Conservation (phyloP, 1,140 invertebrate genomes). For the Portunus trituberculatus region DNA sequence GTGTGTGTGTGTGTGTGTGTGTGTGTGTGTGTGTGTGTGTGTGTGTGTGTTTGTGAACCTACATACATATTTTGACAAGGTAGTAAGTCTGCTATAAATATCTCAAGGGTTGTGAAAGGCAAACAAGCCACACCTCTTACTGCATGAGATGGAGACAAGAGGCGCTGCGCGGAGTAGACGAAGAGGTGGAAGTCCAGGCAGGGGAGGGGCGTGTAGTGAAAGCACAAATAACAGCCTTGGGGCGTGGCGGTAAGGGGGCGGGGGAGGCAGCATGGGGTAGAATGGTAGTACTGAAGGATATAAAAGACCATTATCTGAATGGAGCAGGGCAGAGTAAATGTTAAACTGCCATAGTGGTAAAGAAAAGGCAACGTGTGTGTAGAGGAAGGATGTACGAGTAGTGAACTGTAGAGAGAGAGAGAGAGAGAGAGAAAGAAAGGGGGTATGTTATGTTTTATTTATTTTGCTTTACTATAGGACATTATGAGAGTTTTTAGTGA, state of each 20-base stretch:
- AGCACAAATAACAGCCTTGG: background rate
- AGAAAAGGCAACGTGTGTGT: too few species aligned
- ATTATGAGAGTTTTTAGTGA: too few species aligned
- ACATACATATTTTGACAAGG: background rate
- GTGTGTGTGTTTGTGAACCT: background rate
- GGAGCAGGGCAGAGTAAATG: background rate
- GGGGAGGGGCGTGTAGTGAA: background rate
- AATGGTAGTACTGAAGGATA: background rate
- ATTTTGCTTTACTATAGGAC: too few species aligned
- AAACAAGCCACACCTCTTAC: background rate
- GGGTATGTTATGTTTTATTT: too few species aligned
- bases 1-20: background rate
- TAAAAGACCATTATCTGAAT: background rate
- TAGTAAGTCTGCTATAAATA: background rate
- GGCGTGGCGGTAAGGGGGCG: background rate
- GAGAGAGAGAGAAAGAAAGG: too few species aligned
- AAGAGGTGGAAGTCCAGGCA: too few species aligned
- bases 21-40: constrained; percentile 8
- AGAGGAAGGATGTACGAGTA: too few species aligned
- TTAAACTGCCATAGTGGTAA: too few species aligned
- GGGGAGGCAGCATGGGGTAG: background rate
- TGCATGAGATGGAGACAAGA: background rate
- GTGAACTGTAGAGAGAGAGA: too few species aligned
- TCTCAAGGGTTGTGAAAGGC: background rate
- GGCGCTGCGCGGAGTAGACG: background rate